Evolutionary conservation across 2,888 invertebrate genomes (phyloP), one percentile per base, ranked within the genome.

Genomic region (Strigamia crassipes): DNA sequence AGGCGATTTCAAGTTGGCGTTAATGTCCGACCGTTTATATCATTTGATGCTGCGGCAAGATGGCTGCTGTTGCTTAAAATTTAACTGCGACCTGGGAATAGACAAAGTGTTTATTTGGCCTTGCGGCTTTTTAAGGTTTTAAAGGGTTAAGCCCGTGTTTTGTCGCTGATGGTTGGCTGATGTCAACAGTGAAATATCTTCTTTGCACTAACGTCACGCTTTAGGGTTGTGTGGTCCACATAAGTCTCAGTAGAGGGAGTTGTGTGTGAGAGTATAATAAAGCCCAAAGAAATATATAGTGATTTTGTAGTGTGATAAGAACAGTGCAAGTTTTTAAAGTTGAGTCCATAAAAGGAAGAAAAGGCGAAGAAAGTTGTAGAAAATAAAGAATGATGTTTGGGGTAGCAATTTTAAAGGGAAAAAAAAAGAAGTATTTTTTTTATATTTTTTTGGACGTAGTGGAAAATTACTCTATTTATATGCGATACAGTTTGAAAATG

Each of bases 171-270:
- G 66, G 27, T 66, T 66, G 66, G 66, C 23, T 66, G 66, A 27
- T 66, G 66, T 66, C 66, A 66, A 31, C 66, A 66, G 66, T 66
- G 66, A 66, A 66, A 66, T 66, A 66, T 66, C 66, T 66, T 66
- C 66, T 66, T 66, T 66, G 66, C 66, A 23, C 66, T 66, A 66
- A 66, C 66, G 66, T 66, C 66, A 66, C 66, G 66, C 66, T 66
- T 31, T 66, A 66, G 66, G 66, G 66, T 66, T 66, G 66, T 66
- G 66, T 66, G 66, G 66, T 66, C 66, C 66, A 23, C 66, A 66
- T 66, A 66, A 66, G 23, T 66, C 66, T 66, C 66, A 23, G 66
- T 66, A 66, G 66, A 66, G 66, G 66, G 66, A 66, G 66, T 34
- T 31, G 66, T 66, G 66, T 66, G 66, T 27, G n/a, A 27, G 66